Conservation (phyloP, 53 echinoderm and acorn worm genomes). For the Patiria pectinifera region DNA sequence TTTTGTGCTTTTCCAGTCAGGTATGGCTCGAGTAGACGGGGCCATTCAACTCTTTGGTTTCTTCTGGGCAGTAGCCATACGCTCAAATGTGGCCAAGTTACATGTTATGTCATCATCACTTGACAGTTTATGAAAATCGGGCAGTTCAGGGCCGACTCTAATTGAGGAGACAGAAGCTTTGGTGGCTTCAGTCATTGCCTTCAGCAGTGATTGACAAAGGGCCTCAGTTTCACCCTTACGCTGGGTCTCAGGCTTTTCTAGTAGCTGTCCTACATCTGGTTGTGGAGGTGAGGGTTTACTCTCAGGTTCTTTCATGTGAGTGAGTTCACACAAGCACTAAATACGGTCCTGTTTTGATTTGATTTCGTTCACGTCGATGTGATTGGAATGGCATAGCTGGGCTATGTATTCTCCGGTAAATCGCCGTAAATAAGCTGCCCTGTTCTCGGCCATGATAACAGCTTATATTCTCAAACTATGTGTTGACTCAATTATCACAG, state of each 20-base stretch:
- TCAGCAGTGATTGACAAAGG: slow-evolving; percentile 12
- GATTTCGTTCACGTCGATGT: slow-evolving; percentile 5
- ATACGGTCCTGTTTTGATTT: slow-evolving; percentile 20
- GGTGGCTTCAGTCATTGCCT: slow-evolving; percentile 23
- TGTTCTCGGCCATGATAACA: not conserved
- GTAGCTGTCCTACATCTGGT: slow-evolving; percentile 14
- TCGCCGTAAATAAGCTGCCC: slow-evolving; percentile 13
- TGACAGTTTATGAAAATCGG: slow-evolving; percentile 25
- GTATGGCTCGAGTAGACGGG: too few relatives aligned
- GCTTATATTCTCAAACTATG: not conserved
- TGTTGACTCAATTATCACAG: not conserved
- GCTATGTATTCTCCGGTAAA: slow-evolving; percentile 19
- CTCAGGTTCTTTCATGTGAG: slow-evolving; percentile 12
- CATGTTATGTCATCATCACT: slow-evolving; percentile 18
- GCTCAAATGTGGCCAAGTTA: too few relatives aligned
- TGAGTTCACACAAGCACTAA: not conserved
- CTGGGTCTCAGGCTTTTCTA: not conserved
- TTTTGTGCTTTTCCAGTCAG: too few relatives aligned
- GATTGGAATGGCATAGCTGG: slow-evolving; percentile 4
- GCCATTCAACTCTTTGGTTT: too few relatives aligned
- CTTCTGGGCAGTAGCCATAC: too few relatives aligned
- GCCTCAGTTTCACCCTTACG: slow-evolving; percentile 23
- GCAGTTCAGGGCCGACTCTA: slow-evolving; percentile 23
- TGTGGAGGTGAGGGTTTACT: not conserved
- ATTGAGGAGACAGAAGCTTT: not conserved